These are phyloP conservation scores for Odontamblyopus lacepedii DNA, from an alignment of 2,797 vertebrate genomes.

Conservation along the genomic window DNA sequence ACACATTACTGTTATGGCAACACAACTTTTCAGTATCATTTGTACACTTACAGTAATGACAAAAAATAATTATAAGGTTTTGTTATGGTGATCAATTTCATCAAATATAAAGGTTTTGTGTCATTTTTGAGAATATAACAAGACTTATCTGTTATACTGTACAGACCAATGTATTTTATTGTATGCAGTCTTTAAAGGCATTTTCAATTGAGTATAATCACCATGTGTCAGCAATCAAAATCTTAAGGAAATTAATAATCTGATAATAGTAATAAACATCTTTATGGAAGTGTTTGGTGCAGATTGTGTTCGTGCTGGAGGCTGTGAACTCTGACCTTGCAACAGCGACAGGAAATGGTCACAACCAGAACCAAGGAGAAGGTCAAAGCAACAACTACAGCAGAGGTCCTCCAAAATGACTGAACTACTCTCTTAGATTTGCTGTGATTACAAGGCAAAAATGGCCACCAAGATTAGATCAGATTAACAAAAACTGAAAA, in stretches of 20 bases:
- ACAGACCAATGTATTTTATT: too few relatives aligned
- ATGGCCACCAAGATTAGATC: rapidly evolving
- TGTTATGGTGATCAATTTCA: not conserved
- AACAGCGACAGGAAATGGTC: slow-evolving; percentile 5
- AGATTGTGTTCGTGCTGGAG: slow-evolving; percentile 18
- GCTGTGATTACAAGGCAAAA: slow-evolving; percentile 6
- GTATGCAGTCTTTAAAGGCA: not conserved
- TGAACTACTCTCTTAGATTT: not conserved
- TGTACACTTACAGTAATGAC: too few relatives aligned
- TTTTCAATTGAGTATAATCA: not conserved
- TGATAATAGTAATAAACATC: not conserved
- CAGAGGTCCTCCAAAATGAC: not conserved
- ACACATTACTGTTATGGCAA: too few relatives aligned
- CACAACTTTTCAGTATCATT: too few relatives aligned
- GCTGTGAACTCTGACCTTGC: slow-evolving; percentile 27
- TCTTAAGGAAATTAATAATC: not conserved
- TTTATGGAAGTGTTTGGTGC: not conserved
- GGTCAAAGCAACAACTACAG: slow-evolving; percentile 4
- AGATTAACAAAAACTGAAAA: not conserved
- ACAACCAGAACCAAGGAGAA: slow-evolving; percentile 25
- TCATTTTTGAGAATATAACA: too few relatives aligned
- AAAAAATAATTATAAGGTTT: not conserved
- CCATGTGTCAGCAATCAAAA: not conserved
- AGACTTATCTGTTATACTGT: too few relatives aligned
- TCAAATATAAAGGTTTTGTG: too few relatives aligned